A percentile compares a stretch with the other conserved stretches of the same genome.
Evolutionary conservation across 1,140 invertebrate species (phyloP).

Genomic region (Drosophila tropicalis): DNA sequence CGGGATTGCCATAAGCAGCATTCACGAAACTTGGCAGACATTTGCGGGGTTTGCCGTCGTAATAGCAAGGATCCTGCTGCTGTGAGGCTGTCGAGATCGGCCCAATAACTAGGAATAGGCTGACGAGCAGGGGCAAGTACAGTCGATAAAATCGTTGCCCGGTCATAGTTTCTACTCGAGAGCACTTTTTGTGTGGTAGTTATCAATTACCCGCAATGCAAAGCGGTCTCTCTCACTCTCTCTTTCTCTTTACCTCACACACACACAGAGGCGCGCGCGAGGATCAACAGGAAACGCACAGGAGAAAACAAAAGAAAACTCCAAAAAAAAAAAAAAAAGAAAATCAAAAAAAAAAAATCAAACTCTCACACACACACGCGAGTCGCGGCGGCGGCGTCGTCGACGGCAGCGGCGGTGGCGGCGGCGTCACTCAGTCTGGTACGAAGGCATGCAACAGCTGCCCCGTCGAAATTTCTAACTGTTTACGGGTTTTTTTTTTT

Average conservation of each 20-base stretch:
- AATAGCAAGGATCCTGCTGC: slow-evolving; percentile 94
- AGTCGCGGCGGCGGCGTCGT: slow-evolving; percentile 61
- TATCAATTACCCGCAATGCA: not conserved
- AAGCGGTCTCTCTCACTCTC: slow-evolving; percentile 4
- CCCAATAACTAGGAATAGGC: slow-evolving; percentile 21
- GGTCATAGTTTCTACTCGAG: not conserved
- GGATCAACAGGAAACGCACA: slow-evolving; percentile 46
- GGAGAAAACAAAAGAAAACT: slow-evolving; percentile 52
- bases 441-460: slow-evolving; percentile 72
- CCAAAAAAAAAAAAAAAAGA: slow-evolving; percentile 47
- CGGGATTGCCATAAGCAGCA: slow-evolving; percentile 95
- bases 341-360: slow-evolving; percentile 10
- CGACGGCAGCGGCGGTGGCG: slow-evolving; percentile 67
- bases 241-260: slow-evolving; percentile 4
- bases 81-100: slow-evolving; percentile 38
- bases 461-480: slow-evolving; percentile 38
- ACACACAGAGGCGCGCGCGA: slow-evolving; percentile 42
- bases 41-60: slow-evolving; percentile 91
- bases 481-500: not conserved
- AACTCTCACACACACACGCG: slow-evolving; percentile 29
- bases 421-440: slow-evolving; percentile 72
- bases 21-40: slow-evolving; percentile 99
- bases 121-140: slow-evolving; percentile 23
- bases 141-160: slow-evolving; percentile 17
- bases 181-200: not conserved